Percentiles rank a stretch among this genome's conserved stretches.
These are phyloP conservation scores for Melanerpes formicivorus DNA, from an alignment of 2,113 vertebrate species.

Conservation along the genomic window DNA sequence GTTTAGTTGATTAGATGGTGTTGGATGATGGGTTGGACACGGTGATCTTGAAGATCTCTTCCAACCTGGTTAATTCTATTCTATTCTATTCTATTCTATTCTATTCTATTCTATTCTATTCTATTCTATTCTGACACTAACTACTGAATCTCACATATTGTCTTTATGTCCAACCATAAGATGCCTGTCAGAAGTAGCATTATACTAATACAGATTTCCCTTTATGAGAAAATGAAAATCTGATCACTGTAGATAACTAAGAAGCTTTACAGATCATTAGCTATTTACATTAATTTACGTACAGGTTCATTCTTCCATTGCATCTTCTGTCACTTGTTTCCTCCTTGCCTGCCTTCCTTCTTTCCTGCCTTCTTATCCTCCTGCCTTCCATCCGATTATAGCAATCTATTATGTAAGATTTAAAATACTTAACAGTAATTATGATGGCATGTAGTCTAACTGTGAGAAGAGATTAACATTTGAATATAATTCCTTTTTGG, in stretches of 20 bases:
- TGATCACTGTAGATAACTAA: not conserved
- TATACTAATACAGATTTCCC: not conserved
- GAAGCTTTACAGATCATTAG: not conserved
- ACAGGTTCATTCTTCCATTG: not conserved
- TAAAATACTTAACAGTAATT: not conserved
- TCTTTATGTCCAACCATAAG: not conserved
- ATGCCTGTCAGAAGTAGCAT: not conserved
- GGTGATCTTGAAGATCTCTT: no score
- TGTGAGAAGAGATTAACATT: not conserved
- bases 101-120: no score
- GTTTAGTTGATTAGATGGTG: no score
- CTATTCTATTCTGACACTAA: no score
- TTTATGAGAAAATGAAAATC: not conserved
- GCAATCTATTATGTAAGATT: not conserved
- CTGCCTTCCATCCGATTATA: not conserved
- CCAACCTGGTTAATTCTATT: no score
- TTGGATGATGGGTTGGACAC: no score
- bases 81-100: no score
- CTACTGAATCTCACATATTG: not conserved
- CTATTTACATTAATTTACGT: not conserved
- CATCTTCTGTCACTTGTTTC: not conserved
- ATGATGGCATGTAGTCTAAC: not conserved
- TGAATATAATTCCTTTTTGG: not conserved
- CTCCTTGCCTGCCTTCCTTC: not conserved
- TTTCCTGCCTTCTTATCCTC: not conserved